Percentiles rank a stretch among this genome's conserved stretches.
phyloP scores from a whole-genome alignment of 1,140 invertebrate genomes.

The Drosophila sturtevanti region DNA sequence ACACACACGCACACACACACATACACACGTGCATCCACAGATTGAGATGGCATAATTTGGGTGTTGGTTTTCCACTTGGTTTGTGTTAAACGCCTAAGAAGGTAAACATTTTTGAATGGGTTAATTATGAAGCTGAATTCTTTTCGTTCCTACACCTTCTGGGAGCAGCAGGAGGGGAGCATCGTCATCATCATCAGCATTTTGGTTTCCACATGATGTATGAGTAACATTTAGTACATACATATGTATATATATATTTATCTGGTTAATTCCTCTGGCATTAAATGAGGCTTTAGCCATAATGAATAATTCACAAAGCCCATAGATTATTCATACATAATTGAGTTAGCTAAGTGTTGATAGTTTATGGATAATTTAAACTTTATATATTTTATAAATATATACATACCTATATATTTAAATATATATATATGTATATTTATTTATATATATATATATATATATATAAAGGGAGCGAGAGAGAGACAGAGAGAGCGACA shows the following conservation, averaged over 20 bases:
- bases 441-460: neutral
- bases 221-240: neutral
- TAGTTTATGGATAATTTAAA: constrained; percentile 29
- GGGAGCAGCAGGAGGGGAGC: too few species aligned
- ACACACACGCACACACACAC: neutral
- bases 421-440: neutral
- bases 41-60: constrained; percentile 6
- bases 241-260: neutral
- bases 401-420: neutral
- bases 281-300: neutral
- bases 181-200: neutral
- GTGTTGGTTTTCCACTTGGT: constrained; percentile 5
- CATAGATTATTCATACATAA: constrained; percentile 7
- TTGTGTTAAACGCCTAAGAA: constrained; percentile 4
- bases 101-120: constrained; percentile 9
- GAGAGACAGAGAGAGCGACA: neutral
- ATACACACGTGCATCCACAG: neutral
- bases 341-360: constrained; percentile 9
- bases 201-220: neutral
- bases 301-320: constrained; percentile 5
- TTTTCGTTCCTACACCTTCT: neutral
- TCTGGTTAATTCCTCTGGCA: neutral
- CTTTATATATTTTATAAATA: constrained; percentile 32
- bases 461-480: neutral
- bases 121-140: constrained; percentile 1